Evolutionary conservation across 2,113 vertebrate species (phyloP), one percentile per base, ranked within the genome.

Genomic region (Dipodomys spectabilis): DNA sequence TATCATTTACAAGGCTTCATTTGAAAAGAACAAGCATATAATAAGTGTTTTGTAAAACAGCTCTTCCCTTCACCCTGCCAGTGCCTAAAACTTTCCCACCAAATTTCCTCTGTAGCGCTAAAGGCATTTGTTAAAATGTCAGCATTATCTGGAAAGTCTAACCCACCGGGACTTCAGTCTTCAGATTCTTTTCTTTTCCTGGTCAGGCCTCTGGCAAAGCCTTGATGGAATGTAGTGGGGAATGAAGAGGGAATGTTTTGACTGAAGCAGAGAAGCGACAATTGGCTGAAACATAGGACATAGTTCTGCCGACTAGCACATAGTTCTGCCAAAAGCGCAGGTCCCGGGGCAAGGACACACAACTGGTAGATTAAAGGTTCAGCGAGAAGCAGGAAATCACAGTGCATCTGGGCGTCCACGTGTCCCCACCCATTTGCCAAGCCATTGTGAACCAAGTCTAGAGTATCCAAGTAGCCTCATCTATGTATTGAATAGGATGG

Each of bases 91-190:
- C 45, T 60, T 86, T 86, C 82, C 53, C 78, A 84, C 28, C 64
- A 35, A 44, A 35, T 80, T 94, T 39, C 19, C 27, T 90, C 67
- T 86, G 71, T 25, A 45, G 82, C 25, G 28, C 32, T 57, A 32
- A 90, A 92, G 62, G 10, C 22, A 72, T 93, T 83, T 92, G 72
- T 83, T 92, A 53, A 93, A 67, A 95, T 83, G 73, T 65, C 91
- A 67, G 10, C 62, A 62, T 57, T 94, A 81, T 87, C 62, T 83
- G 53, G 69, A 57, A 69, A 7, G 16, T 28, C 10, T 67, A 72
- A 80, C 64, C 62, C 49, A 60, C 68, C 44, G 53, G 77, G 71
- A 89, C 45, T 86, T 45, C 30, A 22, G 44, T 25, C 45, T 89
- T 82, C 12, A 83, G 60, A 71, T 18, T 11, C 39, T 13, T 45